phyloP scores from a whole-genome alignment of 2,113 vertebrate species.

The Grammomys dolichurus region DNA sequence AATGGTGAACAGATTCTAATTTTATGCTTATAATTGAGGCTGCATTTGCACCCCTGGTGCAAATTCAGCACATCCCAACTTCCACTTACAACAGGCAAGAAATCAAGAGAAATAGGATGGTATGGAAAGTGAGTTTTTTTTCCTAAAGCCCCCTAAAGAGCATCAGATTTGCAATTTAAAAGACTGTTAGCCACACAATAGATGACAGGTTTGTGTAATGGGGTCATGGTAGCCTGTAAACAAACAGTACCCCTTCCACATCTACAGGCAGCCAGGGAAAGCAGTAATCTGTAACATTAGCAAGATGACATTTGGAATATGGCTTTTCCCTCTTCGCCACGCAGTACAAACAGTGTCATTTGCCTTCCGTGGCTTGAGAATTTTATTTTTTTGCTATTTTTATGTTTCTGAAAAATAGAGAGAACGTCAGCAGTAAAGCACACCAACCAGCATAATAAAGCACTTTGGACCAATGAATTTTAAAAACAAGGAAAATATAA shows the following conservation, averaged over 20 bases:
- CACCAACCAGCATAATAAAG: slow-evolving; percentile 81
- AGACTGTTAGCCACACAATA: slow-evolving; percentile 88
- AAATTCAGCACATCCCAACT: slow-evolving; percentile 95
- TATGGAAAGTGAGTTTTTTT: slow-evolving; percentile 84
- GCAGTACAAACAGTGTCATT: slow-evolving; percentile 81
- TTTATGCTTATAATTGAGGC: slow-evolving; percentile 97
- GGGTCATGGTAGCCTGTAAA: slow-evolving; percentile 89
- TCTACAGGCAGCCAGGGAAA: slow-evolving; percentile 83
- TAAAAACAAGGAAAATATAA: slow-evolving; percentile 83
- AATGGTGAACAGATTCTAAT: slow-evolving; percentile 97
- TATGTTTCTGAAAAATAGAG: slow-evolving; percentile 81
- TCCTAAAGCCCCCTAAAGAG: slow-evolving; percentile 87
- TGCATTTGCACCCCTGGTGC: slow-evolving; percentile 93
- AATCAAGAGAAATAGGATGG: slow-evolving; percentile 89
- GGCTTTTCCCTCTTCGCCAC: slow-evolving; percentile 74
- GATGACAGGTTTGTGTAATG: slow-evolving; percentile 90
- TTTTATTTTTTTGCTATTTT: slow-evolving; percentile 80
- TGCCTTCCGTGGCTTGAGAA: slow-evolving; percentile 78
- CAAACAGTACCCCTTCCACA: slow-evolving; percentile 88
- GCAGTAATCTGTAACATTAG: slow-evolving; percentile 85
- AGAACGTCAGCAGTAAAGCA: slow-evolving; percentile 79
- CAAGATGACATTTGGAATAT: slow-evolving; percentile 87
- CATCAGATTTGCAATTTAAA: slow-evolving; percentile 91
- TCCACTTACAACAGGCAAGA: slow-evolving; percentile 89
- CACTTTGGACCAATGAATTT: slow-evolving; percentile 80